Evolutionary conservation across 1,140 invertebrate genomes (phyloP), one percentile per base, ranked within the genome.

Genomic region (Apis mellifera): DNA sequence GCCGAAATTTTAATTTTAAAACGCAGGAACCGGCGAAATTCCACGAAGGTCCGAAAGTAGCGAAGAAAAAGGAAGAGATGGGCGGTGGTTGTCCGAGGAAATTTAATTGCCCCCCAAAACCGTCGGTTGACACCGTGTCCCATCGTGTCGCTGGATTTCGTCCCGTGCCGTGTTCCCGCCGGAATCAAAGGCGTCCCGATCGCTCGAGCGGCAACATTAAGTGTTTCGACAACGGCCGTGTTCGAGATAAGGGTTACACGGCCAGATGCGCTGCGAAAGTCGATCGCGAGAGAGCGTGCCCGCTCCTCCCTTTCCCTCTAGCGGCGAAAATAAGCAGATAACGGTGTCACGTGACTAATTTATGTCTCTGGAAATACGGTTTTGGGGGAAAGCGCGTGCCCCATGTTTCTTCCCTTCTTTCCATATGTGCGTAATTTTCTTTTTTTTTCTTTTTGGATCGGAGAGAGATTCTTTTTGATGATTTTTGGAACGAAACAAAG

Each of bases 141-240:
- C 78, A 21, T 59, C 71, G 78, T 42, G 32, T 42, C 13, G 52
- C n/a, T 50, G 57, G 64, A 78, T 70, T 81, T 75, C 71, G 78
- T 64, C 64, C 62, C 78, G 7, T 21, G 50, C 15, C 79, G 64
- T 81, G 79, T 81, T 81, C 68, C 65, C 72, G 26, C 1, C 42
- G 79, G 7, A 75, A 76, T 81, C 79, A 81, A 81, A 81, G 72
- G 78, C 48, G 48, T 1, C 68, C 77, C 55, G 64, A 54, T 54
- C 74, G 55, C 9, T 42, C 69, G 78, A n/a, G 48, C 65, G 59
- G 55, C 48, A 68, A 76, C 79, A 75, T 81, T 81, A 81, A 81
- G 48, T 81, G 79, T 76, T 81, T 81, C 79, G 79, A 81, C 79
- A 81, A 81, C 79, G 79, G 79, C 72, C 71, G 79, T 81, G 79